Base-by-base conservation (phyloP, 2,797 vertebrate species). In the Pangasius sanitwongsei region DNA sequence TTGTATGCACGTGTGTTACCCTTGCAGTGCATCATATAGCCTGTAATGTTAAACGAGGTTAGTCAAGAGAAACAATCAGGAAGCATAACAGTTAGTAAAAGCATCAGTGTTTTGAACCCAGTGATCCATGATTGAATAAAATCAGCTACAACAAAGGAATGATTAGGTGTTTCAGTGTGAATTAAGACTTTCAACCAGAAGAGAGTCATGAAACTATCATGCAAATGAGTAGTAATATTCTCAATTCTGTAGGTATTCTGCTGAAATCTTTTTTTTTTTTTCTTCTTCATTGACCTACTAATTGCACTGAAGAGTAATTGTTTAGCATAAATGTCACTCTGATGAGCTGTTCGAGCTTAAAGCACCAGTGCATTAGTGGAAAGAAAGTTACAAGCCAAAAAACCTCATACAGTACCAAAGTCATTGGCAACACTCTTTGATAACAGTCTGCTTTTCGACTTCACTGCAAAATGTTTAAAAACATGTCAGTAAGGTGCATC, bases 351-450 rank as follows among this genome's bases (percentile, higher is more conserved):
- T 95, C 92, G 94, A 85, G 87, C 95, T 92, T 95, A 88, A 89
- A 93, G 94, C 91, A 85, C 87, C 87, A 92, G 91, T 88, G 69
- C 90, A 95, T 96, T 96, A 96, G 95, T 91, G 96, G 94, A 90
- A 95, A 96, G 94, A 92, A 96, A 91, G 96, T 81, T 53, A 81
- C 95, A 91, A 95, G 93, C 92, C 84, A 94, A 89, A 28, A 55
- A 89, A 92, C 87, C 93, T 96, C 95, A 97, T 99, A 96, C 96
- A 95, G 87, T 97, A 99, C 98, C 98, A 98, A 99, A 97, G 96
- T 99, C 98, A 98, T 94, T 98, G 97, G 97, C 96, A 97, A 99
- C 96, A 96, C 96, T 98, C 98, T 97, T 98, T 98, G 98, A 99
- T 98, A 99, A 97, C 93, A 96, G 97, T 96, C 97, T 98, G 98